Conservation (phyloP, 2,113 vertebrate genomes). For the Phaetusa simplex region DNA sequence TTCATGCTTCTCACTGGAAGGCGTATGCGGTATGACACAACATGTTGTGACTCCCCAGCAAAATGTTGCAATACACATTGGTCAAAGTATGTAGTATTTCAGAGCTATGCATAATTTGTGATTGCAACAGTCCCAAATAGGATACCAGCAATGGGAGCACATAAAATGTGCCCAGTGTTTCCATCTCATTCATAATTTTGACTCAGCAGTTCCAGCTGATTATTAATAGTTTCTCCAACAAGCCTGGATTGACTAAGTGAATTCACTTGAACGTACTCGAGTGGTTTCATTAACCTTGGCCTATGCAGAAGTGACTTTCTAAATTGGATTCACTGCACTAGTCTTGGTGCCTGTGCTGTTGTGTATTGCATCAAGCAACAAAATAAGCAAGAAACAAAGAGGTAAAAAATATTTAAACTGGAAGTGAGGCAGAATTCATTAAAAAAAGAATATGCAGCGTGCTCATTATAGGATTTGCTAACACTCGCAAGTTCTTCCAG, state of each 20-base stretch:
- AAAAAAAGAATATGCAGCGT: neutral
- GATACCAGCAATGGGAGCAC: neutral
- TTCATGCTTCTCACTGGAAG: neutral
- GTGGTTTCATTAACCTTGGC: conserved; percentile 4
- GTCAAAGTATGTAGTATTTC: conserved; percentile 11
- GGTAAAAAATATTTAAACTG: conserved; percentile 31
- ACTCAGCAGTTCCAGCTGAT: conserved; percentile 42
- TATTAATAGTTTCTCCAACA: conserved; percentile 2
- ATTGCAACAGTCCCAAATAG: conserved; percentile 39
- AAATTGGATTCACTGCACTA: conserved; percentile 19
- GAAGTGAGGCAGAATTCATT: conserved; percentile 40
- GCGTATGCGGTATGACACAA: conserved; percentile 2
- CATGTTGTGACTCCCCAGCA: neutral
- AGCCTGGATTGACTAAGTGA: neutral
- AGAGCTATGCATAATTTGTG: conserved; percentile 20
- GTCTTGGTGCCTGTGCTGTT: neutral
- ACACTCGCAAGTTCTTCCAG: neutral
- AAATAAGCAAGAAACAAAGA: conserved; percentile 15
- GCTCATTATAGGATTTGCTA: conserved; percentile 24
- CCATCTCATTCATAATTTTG: conserved; percentile 46
- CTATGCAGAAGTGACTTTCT: neutral
- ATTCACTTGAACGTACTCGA: neutral
- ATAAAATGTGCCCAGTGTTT: neutral
- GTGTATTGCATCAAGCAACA: conserved; percentile 12
- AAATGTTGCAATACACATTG: conserved; percentile 28